Evolutionary conservation across 1,140 invertebrate species (phyloP).

Genomic region (Megalonaias nervosa): DNA sequence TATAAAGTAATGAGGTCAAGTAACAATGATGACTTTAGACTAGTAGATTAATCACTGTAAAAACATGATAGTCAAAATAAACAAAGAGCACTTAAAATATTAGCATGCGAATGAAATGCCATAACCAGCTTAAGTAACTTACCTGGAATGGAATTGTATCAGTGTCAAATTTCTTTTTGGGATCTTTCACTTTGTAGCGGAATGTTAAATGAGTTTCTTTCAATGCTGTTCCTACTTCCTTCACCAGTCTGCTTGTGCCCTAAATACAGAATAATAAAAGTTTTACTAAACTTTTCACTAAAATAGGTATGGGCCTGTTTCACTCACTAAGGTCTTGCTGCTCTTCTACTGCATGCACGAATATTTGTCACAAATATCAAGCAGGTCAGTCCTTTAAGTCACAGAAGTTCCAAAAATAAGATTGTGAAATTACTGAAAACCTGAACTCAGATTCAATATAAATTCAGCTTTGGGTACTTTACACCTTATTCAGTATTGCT

Average conservation of each 20-base stretch:
- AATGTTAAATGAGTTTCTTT: constrained; percentile 59
- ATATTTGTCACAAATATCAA: constrained; percentile 3
- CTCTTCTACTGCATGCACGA: not conserved
- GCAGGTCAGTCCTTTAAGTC: not conserved
- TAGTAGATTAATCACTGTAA: no score
- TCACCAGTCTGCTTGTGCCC: constrained; percentile 52
- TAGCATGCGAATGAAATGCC: no score
- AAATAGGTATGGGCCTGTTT: not conserved
- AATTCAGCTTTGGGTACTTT: no score
- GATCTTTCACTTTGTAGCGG: constrained; percentile 52
- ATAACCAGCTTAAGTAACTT: not conserved
- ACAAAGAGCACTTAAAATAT: no score
- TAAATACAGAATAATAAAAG: constrained; percentile 23
- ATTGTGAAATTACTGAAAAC: no score
- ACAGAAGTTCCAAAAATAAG: not conserved
- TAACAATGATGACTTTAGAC: no score
- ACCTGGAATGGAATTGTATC: constrained; percentile 62
- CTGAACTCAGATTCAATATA: no score
- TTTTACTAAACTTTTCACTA: not conserved
- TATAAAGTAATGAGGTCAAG: no score
- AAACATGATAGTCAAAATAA: no score
- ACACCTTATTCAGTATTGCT: no score
- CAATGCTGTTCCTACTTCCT: constrained; percentile 61
- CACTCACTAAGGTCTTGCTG: not conserved
- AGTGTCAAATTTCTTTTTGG: constrained; percentile 31